Conservation (phyloP, 1,140 invertebrate species). For the Hyposmocoma kahamanoa region DNA sequence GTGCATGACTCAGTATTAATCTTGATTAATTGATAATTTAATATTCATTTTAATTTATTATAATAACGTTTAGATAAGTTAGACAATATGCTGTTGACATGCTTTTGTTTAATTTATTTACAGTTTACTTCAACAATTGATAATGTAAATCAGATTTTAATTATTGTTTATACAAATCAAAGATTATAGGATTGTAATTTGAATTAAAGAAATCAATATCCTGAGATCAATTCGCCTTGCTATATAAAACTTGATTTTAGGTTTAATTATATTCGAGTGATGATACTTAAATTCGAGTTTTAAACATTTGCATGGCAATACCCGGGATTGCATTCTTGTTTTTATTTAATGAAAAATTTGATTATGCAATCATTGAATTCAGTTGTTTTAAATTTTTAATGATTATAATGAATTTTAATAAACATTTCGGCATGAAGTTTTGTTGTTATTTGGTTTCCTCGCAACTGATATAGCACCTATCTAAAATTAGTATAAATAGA, state of each 20-base stretch:
- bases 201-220: no score
- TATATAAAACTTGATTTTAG: slow-evolving; percentile 67
- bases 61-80: no score
- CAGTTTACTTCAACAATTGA: slow-evolving; percentile 70
- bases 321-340: slow-evolving; percentile 64
- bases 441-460: no score
- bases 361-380: slow-evolving; percentile 60
- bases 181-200: slow-evolving; percentile 31
- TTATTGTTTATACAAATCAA: slow-evolving; percentile 22
- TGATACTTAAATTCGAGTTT: slow-evolving; percentile 62
- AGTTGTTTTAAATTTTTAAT: slow-evolving; percentile 27
- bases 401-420: slow-evolving; percentile 39
- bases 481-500: no score
- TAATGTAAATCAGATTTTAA: slow-evolving; percentile 15
- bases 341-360: slow-evolving; percentile 65
- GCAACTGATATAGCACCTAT: no score
- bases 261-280: slow-evolving; percentile 30
- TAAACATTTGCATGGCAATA: slow-evolving; percentile 65
- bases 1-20: slow-evolving; percentile 55
- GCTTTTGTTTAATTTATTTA: slow-evolving; percentile 38
- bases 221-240: slow-evolving; percentile 56
- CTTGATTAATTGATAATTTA: slow-evolving; percentile 35
- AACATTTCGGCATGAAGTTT: slow-evolving; percentile 41
- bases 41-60: slow-evolving; percentile 30
- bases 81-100: slow-evolving; percentile 54